Conservation (phyloP, 1,140 invertebrate genomes). For the Danaus plexippus region DNA sequence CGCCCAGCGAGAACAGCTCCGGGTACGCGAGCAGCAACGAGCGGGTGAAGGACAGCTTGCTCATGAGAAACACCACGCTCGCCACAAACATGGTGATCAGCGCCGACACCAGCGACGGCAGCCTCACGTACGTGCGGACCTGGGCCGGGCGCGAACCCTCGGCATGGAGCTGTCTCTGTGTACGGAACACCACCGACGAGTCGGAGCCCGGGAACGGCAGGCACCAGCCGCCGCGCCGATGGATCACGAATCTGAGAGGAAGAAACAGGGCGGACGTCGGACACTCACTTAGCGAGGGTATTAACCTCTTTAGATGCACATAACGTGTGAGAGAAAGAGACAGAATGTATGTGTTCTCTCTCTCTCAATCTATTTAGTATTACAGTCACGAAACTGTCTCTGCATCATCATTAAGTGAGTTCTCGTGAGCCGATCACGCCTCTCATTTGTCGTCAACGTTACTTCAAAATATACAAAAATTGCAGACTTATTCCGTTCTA, state of each 20-base stretch:
- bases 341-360: too few species aligned
- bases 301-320: too few species aligned
- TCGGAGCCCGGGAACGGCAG: slow-evolving; percentile 88
- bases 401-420: too few species aligned
- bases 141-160: slow-evolving; percentile 80
- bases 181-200: slow-evolving; percentile 82
- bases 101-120: slow-evolving; percentile 61
- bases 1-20: slow-evolving; percentile 63
- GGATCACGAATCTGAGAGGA: slow-evolving; percentile 73
- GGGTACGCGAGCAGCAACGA: slow-evolving; percentile 76
- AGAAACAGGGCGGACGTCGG: too few species aligned
- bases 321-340: too few species aligned
- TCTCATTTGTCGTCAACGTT: too few species aligned
- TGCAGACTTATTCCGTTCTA: too few species aligned
- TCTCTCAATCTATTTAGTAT: too few species aligned
- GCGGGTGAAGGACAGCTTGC: slow-evolving; percentile 76
- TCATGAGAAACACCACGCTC: slow-evolving; percentile 76
- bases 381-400: too few species aligned
- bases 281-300: too few species aligned
- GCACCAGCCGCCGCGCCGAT: slow-evolving; percentile 78
- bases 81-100: slow-evolving; percentile 72
- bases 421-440: too few species aligned
- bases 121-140: slow-evolving; percentile 73
- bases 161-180: slow-evolving; percentile 80
- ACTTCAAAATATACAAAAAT: too few species aligned